These are phyloP conservation scores for Philereme vetulata DNA, from an alignment of 2,888 invertebrate genomes.

Conservation along the genomic window DNA sequence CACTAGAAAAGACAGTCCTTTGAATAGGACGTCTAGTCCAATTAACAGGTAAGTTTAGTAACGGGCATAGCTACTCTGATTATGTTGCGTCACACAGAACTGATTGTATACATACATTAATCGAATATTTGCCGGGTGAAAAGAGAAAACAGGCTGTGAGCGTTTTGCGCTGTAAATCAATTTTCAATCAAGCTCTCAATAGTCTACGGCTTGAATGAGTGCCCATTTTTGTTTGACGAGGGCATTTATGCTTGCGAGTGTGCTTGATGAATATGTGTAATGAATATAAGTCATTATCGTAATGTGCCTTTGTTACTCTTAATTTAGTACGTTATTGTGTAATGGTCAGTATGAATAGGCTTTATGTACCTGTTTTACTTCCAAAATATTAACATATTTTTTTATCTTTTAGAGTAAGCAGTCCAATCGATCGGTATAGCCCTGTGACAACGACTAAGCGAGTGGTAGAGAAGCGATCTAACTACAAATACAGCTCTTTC, in stretches of 20 bases:
- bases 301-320: constrained; percentile 13
- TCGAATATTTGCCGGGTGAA: constrained; percentile 39
- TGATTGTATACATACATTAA: constrained; percentile 33
- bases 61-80: background rate
- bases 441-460: constrained; percentile 74
- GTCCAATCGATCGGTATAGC: constrained; percentile 73
- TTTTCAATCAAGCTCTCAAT: constrained; percentile 51
- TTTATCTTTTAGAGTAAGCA: constrained; percentile 59
- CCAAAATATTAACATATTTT: background rate
- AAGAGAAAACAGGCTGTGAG: constrained; percentile 37
- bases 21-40: constrained; percentile 83
- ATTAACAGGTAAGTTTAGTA: constrained; percentile 71
- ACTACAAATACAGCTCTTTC: constrained; percentile 77
- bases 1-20: constrained; percentile 76
- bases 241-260: constrained; percentile 30
- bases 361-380: constrained; percentile 31
- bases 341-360: constrained; percentile 23
- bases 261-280: constrained; percentile 33
- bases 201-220: constrained; percentile 45
- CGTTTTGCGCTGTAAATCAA: constrained; percentile 49
- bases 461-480: constrained; percentile 74
- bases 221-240: constrained; percentile 38
- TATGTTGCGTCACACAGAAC: constrained; percentile 10
- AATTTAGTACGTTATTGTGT: no score
- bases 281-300: no score